Evolutionary conservation across 2,113 vertebrate genomes (phyloP), one percentile per base, ranked within the genome.

Genomic region (Fregata magnificens): DNA sequence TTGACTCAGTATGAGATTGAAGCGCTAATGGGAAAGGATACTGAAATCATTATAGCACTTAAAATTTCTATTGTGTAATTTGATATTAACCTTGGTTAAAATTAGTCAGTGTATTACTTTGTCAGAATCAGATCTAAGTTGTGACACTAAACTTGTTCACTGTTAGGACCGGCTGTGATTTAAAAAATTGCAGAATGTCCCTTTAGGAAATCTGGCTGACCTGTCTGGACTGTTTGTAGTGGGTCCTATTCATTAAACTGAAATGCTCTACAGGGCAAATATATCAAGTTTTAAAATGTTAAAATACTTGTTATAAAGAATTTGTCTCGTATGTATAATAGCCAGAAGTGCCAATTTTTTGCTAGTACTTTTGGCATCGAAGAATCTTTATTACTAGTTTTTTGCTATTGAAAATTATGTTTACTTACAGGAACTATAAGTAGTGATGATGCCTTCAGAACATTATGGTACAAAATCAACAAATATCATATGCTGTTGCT

Each of bases 271-370:
- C 62, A 67, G 90, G 85, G 94, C 94, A 97, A 93, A 95, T 91
- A 92, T 62, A 88, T 90, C 50, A 96, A 79, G 92, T 93, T 96
- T 82, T 94, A 95, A 97, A 92, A 92, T 93, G 86, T 97, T 97
- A 88, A 50, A 93, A 91, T 73, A 95, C 58, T 95, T 96, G 88
- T 93, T 97, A 11, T 49, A 93, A 97, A 78, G 66, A 89, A 96
- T 93, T 97, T 97, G 95, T 96, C 90, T 97, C 5, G 1, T 96
- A 97, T 83, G 70, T 96, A 45, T 95, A 88, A 91, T 92, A 93
- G 95, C 98, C 98, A 72, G 86, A 97, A 97, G 98, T 97, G 97
- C 91, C 96, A 93, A 82, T 95, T 94, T 98, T 94, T 97, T 98
- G 90, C 88, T 96, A 95, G 77, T 92, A 92, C 96, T 98, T 94